These are phyloP conservation scores for Xestia ashworthii DNA, from an alignment of 2,888 invertebrate species.

Conservation along the genomic window DNA sequence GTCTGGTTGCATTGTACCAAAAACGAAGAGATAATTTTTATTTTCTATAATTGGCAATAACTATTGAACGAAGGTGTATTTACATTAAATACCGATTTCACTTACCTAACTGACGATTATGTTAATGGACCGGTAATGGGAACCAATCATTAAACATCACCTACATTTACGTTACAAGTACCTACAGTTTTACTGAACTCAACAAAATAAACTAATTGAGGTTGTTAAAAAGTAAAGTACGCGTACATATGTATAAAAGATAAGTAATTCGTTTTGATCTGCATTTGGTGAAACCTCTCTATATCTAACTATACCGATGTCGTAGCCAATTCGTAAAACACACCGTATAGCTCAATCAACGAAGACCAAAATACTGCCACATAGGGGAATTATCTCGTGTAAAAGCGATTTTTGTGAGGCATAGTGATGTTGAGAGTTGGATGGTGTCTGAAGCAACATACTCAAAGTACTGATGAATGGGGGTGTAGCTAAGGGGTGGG, in stretches of 20 bases:
- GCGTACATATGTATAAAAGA: not conserved
- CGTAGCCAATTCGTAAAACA: no score
- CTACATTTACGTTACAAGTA: conserved; percentile 6
- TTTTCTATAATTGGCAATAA: not conserved
- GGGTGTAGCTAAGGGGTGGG: no score
- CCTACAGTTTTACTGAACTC: not conserved
- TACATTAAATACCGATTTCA: conserved; percentile 1
- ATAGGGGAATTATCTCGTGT: no score
- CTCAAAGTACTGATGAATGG: no score
- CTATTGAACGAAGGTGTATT: not conserved
- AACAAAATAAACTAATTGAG: no score
- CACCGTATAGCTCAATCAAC: no score
- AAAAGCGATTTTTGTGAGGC: no score
- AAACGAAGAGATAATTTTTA: not conserved
- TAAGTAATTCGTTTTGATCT: not conserved
- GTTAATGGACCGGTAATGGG: conserved; percentile 1
- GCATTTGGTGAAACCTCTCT: conserved; percentile 6
- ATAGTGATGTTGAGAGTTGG: no score
- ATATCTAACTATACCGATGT: no score
- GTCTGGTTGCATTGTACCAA: not conserved
- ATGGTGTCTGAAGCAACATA: no score
- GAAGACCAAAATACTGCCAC: no score
- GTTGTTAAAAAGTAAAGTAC: no score
- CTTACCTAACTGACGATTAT: not conserved
- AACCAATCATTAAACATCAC: conserved; percentile 8